A percentile compares a stretch with the other conserved stretches of the same genome.
Conservation (phyloP, 2,797 vertebrate genomes). For the Oreochromis mossambicus region DNA sequence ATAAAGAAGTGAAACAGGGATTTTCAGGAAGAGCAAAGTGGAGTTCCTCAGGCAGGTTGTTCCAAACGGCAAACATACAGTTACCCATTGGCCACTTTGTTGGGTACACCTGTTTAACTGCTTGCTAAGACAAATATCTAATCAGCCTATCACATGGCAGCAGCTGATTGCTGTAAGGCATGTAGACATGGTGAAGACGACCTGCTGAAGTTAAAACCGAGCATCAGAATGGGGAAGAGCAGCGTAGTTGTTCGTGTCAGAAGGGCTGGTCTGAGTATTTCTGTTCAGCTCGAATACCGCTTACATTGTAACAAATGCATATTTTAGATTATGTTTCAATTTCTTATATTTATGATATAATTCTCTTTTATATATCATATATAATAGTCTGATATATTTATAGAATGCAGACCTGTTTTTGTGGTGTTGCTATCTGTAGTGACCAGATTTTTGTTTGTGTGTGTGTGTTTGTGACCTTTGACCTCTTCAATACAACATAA, state of each 20-base stretch:
- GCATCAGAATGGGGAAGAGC: background rate
- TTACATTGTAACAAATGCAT: background rate
- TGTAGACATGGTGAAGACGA: background rate
- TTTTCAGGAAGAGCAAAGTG: background rate
- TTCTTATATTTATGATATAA: background rate
- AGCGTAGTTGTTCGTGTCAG: background rate
- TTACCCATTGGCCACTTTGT: background rate
- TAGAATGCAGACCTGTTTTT: background rate
- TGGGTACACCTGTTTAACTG: background rate
- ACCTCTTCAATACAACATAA: background rate
- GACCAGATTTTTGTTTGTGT: too few species aligned
- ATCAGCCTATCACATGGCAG: background rate
- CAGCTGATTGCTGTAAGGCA: background rate
- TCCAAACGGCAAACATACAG: background rate
- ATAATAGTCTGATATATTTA: background rate
- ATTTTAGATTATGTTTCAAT: rapidly evolving
- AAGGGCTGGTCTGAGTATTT: background rate
- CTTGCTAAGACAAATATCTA: background rate
- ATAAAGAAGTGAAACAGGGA: background rate
- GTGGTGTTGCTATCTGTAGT: too few species aligned
- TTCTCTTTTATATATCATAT: background rate
- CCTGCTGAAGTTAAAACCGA: background rate
- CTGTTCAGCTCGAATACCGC: background rate
- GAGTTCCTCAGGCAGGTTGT: background rate
- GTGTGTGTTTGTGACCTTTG: background rate